Conservation (phyloP, 1,140 invertebrate species). For the Halesus radiatus region DNA sequence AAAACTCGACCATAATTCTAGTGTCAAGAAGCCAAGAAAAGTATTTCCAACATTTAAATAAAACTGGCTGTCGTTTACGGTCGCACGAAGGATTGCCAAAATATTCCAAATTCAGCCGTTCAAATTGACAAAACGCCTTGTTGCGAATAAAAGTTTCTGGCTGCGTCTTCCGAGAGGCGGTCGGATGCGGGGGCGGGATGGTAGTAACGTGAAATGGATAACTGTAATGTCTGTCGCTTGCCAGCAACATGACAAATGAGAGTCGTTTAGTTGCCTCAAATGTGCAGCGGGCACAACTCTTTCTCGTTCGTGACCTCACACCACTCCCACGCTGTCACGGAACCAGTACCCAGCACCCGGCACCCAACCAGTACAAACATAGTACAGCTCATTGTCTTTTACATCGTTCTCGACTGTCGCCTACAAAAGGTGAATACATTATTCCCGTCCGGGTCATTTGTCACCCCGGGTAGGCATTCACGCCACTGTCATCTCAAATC, state of each 20-base stretch:
- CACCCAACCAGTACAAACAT: not conserved
- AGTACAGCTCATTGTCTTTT: slow-evolving; percentile 50
- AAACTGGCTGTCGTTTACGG: not conserved
- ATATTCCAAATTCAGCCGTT: slow-evolving; percentile 25
- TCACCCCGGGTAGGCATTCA: slow-evolving; percentile 53
- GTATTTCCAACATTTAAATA: too few species aligned
- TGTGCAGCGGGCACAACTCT: slow-evolving; percentile 47
- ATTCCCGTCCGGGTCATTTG: slow-evolving; percentile 53
- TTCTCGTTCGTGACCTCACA: slow-evolving; percentile 15
- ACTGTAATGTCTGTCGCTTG: slow-evolving; percentile 54
- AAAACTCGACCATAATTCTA: too few species aligned
- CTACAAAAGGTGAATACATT: slow-evolving; percentile 55
- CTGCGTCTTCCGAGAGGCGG: not conserved
- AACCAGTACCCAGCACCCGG: not conserved
- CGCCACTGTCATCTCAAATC: slow-evolving; percentile 53
- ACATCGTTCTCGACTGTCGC: slow-evolving; percentile 45
- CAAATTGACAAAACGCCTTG: slow-evolving; percentile 32
- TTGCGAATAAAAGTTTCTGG: slow-evolving; percentile 50
- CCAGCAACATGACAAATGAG: slow-evolving; percentile 57
- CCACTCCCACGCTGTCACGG: not conserved
- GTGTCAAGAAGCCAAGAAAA: too few species aligned
- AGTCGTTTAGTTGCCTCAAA: slow-evolving; percentile 49
- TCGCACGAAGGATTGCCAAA: slow-evolving; percentile 25
- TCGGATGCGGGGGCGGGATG: not conserved
- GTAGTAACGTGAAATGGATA: slow-evolving; percentile 48